Percentiles rank a stretch among this genome's conserved stretches.
Conservation (phyloP, 2,113 vertebrate genomes). For the Brachyhypopomus gauderio region DNA sequence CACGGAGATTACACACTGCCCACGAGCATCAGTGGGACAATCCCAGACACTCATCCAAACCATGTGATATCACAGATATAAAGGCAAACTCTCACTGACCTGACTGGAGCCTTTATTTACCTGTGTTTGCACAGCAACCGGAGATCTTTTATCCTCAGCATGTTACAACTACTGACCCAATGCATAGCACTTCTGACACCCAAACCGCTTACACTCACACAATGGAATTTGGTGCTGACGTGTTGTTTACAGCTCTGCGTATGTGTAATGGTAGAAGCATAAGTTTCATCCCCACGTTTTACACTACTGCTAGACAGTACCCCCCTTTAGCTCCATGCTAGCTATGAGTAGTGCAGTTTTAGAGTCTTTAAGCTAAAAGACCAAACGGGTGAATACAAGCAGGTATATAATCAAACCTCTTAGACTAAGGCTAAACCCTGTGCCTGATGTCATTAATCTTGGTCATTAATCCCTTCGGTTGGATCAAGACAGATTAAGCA, state of each 20-base stretch:
- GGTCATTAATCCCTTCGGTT: constrained; percentile 47
- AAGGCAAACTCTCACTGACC: not conserved
- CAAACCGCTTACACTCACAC: constrained; percentile 40
- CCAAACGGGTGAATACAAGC: not conserved
- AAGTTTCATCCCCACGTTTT: not conserved
- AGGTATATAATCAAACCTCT: constrained; percentile 38
- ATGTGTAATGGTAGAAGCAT: constrained; percentile 26
- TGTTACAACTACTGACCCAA: constrained; percentile 39
- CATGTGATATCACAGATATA: not conserved
- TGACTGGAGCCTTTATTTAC: not conserved
- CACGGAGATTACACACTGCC: not conserved
- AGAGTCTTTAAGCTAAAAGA: constrained; percentile 9
- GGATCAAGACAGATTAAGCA: constrained; percentile 49
- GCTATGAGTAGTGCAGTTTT: not conserved
- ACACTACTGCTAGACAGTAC: constrained; percentile 9
- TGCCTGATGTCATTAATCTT: constrained; percentile 49
- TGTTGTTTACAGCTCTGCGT: constrained; percentile 50
- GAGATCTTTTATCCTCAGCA: constrained; percentile 23
- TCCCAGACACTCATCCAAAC: not conserved
- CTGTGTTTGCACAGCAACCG: constrained; percentile 9
- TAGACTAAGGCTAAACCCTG: constrained; percentile 46
- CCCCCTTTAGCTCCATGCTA: constrained; percentile 7
- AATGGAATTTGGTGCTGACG: constrained; percentile 46
- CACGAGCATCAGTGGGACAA: not conserved
- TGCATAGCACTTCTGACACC: constrained; percentile 33